phyloP scores from a whole-genome alignment of 2,113 vertebrate genomes.

The Chlorodrepanis virens region DNA sequence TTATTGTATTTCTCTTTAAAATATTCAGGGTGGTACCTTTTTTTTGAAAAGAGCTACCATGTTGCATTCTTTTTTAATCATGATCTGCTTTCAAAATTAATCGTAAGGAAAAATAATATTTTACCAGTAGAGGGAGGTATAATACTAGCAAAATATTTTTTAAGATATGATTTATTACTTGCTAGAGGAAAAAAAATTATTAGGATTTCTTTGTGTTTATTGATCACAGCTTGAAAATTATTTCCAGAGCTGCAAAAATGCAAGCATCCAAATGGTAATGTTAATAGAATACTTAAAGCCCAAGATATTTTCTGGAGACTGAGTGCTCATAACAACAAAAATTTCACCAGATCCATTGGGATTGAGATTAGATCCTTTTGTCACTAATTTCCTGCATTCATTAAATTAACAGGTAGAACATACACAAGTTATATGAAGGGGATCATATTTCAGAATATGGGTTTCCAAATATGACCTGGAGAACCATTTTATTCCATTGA shows the following conservation, averaged over 20 bases:
- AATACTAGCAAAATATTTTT: neutral
- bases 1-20: neutral
- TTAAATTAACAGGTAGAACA: neutral
- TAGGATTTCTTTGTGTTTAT: neutral
- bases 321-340: neutral
- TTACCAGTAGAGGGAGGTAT: constrained; percentile 49
- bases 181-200: neutral
- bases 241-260: neutral
- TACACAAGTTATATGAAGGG: neutral
- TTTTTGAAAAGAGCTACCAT: neutral
- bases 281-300: neutral
- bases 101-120: neutral
- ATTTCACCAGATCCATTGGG: neutral
- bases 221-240: neutral
- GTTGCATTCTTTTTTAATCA: neutral
- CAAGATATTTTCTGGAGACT: neutral
- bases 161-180: neutral
- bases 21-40: neutral
- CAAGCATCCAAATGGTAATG: neutral
- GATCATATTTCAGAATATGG: neutral
- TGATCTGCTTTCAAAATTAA: neutral
- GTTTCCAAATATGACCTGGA: neutral
- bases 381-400: neutral
- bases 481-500: neutral
- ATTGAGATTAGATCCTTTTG: neutral